These are phyloP conservation scores for Heteropelma amictum DNA, from an alignment of 2,888 invertebrate species.

Conservation along the genomic window DNA sequence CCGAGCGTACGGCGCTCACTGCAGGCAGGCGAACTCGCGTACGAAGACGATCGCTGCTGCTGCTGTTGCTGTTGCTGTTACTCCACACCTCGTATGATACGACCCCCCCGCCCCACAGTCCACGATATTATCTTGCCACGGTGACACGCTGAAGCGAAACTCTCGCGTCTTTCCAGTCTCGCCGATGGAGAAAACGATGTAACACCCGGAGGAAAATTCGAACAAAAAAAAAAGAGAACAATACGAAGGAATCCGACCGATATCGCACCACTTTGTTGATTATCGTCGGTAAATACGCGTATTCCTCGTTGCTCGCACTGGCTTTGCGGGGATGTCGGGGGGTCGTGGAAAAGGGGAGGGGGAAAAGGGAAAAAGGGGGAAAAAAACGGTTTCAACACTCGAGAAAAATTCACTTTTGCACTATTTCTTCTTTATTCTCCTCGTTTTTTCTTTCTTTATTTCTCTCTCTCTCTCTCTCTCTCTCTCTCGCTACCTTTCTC, in stretches of 20 bases:
- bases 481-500: background rate
- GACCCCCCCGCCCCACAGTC: constrained; percentile 14
- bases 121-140: constrained; percentile 71
- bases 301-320: too few species aligned
- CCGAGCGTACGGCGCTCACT: constrained; percentile 43
- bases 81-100: constrained; percentile 65
- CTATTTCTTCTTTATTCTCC: background rate
- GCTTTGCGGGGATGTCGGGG: too few species aligned
- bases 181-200: background rate
- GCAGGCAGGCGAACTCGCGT: constrained; percentile 30
- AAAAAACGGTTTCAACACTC: too few species aligned
- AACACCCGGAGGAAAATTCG: background rate
- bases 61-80: too few species aligned
- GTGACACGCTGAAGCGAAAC: constrained; percentile 42
- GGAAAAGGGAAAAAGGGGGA: background rate
- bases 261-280: constrained; percentile 17
- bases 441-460: background rate
- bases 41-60: constrained; percentile 48
- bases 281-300: constrained; percentile 13
- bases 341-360: too few species aligned
- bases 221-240: background rate
- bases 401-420: constrained; percentile 22
- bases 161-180: background rate
- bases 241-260: background rate
- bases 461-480: background rate